phyloP scores from a whole-genome alignment of 2,113 vertebrate genomes.

The Otis tarda region DNA sequence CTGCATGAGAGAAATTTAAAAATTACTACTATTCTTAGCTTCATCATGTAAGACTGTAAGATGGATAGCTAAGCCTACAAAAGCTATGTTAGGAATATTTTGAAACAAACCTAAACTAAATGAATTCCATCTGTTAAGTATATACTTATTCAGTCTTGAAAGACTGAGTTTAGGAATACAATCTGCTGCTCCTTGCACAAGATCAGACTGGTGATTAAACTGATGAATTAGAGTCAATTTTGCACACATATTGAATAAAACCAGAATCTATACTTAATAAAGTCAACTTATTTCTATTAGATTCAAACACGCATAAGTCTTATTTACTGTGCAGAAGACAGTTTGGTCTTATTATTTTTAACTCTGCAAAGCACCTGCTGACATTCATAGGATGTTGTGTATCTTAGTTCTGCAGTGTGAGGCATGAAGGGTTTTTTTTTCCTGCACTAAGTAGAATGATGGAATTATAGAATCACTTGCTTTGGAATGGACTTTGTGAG shows the following conservation, averaged over 20 bases:
- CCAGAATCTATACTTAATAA: background rate
- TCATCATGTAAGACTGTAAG: background rate
- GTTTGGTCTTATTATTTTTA: background rate
- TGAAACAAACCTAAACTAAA: background rate
- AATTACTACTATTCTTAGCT: background rate
- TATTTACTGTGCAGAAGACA: background rate
- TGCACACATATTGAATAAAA: background rate
- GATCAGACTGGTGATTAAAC: background rate
- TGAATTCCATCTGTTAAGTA: background rate
- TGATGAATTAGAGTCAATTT: background rate
- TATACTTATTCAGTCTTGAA: background rate
- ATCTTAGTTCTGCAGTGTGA: background rate
- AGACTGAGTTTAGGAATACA: background rate
- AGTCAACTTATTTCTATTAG: background rate
- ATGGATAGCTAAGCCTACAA: background rate
- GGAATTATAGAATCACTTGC: background rate
- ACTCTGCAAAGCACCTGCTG: background rate
- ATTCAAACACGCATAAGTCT: background rate
- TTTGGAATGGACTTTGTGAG: background rate
- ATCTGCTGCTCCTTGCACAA: background rate
- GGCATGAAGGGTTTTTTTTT: fast-evolving
- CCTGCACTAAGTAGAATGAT: background rate
- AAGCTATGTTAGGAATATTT: background rate
- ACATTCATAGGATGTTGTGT: background rate
- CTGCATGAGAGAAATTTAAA: background rate